phyloP scores from a whole-genome alignment of 53 echinoderm and acorn worm species.

The Henricia sp. region DNA sequence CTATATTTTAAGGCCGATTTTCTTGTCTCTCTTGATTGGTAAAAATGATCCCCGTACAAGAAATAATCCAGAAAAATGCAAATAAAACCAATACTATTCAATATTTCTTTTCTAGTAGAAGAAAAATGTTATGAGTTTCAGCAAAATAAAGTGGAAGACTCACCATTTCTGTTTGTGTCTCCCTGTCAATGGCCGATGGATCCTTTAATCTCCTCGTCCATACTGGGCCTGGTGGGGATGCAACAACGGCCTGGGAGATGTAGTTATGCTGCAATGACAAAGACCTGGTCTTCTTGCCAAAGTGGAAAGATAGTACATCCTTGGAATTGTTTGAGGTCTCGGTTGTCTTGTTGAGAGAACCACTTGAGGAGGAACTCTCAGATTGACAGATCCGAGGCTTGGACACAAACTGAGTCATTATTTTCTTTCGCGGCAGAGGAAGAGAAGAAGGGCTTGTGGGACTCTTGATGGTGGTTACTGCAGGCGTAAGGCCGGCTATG shows the following conservation, averaged over 20 bases:
- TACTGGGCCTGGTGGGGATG: conserved; percentile 65
- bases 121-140: too few species aligned
- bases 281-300: conserved; percentile 31
- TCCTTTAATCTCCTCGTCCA: conserved; percentile 79
- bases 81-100: too few species aligned
- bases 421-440: conserved; percentile 69
- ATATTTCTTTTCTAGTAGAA: too few species aligned
- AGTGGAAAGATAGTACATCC: conserved; percentile 33
- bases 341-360: conserved; percentile 19
- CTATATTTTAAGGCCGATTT: too few species aligned
- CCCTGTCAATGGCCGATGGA: conserved; percentile 57
- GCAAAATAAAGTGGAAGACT: too few species aligned
- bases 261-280: conserved; percentile 47
- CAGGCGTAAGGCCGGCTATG: conserved; percentile 32
- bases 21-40: too few species aligned
- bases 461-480: conserved; percentile 34
- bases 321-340: conserved; percentile 19
- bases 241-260: conserved; percentile 4
- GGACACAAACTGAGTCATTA: conserved; percentile 81
- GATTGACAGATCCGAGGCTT: conserved; percentile 70
- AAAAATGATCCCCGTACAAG: too few species aligned
- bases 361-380: conserved; percentile 46
- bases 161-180: conserved; percentile 69
- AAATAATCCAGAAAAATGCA: too few species aligned
- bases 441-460: conserved; percentile 50